Base-by-base conservation (phyloP, 2,888 invertebrate genomes). In the Hybos culiciformis region DNA sequence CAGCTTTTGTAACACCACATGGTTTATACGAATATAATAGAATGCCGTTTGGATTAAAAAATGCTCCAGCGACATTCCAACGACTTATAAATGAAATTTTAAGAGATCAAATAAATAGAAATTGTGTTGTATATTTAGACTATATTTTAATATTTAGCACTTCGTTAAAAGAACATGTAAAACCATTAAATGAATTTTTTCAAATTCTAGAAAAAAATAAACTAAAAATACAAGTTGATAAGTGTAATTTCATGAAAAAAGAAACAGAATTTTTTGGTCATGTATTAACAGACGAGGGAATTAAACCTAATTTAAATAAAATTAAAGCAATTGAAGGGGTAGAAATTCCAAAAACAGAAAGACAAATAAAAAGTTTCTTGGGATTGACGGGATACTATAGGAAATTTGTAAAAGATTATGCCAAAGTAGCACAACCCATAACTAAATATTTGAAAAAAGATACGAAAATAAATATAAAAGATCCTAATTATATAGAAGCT, bases 401-500 rank as follows among this genome's bases (percentile, higher is more conserved):
- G 14, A 46, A 46, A 31, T 46, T 44, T 29, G 37, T 46, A 3
- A 45, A 33, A 20, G 43, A 42, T 26, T 45, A 44, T 39, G 37
- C 46, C 5, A 47, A 47, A 36, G 34, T 48, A 20, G 45, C 50
- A 29, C 37, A 50, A 17, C 46, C 46, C 4, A 40, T 47, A 32
- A 50, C 44, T 26, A 48, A 47, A 36, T 47, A 47, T 37, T 20
- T 46, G 12, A 48, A 50, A 36, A 50, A 48, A 18, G 41, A 39
- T 26, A 24, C 18, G 12, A 45, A 45, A 39, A 44, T 46, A 12
- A 46, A 50, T 31, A 38, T 41, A 4, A 34, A 42, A 8, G 49
- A 50, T 37, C 45, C 39, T 11, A 38, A 48, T 17, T 46, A 47
- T 40, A 47, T 46, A 8, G n/a, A 36, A 26, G 42, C 48, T 11